Evolutionary conservation across 2,888 invertebrate genomes (phyloP).

Genomic region (Elegia similella): DNA sequence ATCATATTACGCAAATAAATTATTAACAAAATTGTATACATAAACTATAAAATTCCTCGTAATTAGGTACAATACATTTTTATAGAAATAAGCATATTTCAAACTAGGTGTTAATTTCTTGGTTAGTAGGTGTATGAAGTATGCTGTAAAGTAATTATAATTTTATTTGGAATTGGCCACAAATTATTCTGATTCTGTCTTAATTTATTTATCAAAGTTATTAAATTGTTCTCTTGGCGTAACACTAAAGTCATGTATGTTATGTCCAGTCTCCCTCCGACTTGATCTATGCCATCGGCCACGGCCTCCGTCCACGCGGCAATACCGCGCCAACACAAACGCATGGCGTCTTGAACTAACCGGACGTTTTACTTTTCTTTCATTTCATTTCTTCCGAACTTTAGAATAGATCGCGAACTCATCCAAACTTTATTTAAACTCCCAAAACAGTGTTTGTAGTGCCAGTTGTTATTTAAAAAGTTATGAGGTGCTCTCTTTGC

Average conservation of each 20-base stretch:
- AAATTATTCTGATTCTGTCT: too few species aligned
- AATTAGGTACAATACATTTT: too few species aligned
- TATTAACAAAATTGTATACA: too few species aligned
- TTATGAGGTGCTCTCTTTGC: constrained; percentile 26
- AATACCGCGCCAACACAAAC: constrained; percentile 38
- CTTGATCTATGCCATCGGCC: constrained; percentile 32
- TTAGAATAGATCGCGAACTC: constrained; percentile 17
- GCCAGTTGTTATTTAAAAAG: constrained; percentile 23
- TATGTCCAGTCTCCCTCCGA: background rate
- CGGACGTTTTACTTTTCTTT: constrained; percentile 39
- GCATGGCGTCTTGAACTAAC: constrained; percentile 42
- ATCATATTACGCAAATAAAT: too few species aligned
- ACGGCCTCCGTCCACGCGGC: constrained; percentile 24
- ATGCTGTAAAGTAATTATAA: too few species aligned
- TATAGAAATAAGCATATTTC: too few species aligned
- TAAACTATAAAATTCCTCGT: too few species aligned
- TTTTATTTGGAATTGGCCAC: too few species aligned
- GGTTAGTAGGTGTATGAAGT: too few species aligned
- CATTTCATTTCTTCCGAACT: constrained; percentile 31
- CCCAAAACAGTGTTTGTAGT: background rate
- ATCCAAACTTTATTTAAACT: constrained; percentile 12
- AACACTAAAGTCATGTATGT: background rate
- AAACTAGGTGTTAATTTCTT: too few species aligned
- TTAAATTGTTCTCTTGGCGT: too few species aligned
- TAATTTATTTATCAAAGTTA: too few species aligned